phyloP scores from a whole-genome alignment of 2,888 invertebrate species.

The Alloscopus bannaensis region DNA sequence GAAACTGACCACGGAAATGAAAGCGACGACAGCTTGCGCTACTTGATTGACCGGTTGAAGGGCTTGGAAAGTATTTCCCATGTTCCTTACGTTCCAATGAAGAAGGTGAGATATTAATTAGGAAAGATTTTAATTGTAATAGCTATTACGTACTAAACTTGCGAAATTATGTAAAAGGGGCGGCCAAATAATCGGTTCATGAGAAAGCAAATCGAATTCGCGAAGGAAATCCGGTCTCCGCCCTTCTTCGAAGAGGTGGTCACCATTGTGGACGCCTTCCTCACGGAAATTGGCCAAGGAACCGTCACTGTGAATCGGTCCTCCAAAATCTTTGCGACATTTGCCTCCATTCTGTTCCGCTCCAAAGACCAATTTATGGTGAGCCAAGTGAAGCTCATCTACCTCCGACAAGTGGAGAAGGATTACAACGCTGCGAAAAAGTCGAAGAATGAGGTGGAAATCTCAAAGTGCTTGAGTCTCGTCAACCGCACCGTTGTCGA shows the following conservation, averaged over 20 bases:
- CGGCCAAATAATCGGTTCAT: too few relatives aligned
- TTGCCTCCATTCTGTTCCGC: slow-evolving; percentile 14
- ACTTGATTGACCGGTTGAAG: too few relatives aligned
- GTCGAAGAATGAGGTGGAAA: neutral
- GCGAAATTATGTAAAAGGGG: too few relatives aligned
- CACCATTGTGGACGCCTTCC: neutral
- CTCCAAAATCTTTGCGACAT: slow-evolving; percentile 23
- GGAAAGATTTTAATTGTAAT: too few relatives aligned
- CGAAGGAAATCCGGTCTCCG: neutral
- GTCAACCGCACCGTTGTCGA: slow-evolving; percentile 21
- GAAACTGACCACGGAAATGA: too few relatives aligned
- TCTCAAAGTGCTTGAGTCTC: neutral
- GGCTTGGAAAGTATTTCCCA: too few relatives aligned
- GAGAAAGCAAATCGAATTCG: neutral
- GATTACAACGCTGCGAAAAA: slow-evolving; percentile 22
- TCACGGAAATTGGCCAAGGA: neutral
- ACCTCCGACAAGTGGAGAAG: slow-evolving; percentile 28
- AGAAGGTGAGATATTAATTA: too few relatives aligned
- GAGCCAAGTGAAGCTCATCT: slow-evolving; percentile 27
- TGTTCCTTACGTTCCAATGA: too few relatives aligned
- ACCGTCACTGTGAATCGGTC: slow-evolving; percentile 9
- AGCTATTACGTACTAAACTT: too few relatives aligned
- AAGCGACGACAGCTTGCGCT: too few relatives aligned
- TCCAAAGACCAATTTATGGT: neutral
- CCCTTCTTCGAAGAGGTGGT: neutral